A percentile compares a stretch with the other conserved stretches of the same genome.
Evolutionary conservation across 1,140 invertebrate genomes (phyloP).

Genomic region (Andrena cerasifolii): DNA sequence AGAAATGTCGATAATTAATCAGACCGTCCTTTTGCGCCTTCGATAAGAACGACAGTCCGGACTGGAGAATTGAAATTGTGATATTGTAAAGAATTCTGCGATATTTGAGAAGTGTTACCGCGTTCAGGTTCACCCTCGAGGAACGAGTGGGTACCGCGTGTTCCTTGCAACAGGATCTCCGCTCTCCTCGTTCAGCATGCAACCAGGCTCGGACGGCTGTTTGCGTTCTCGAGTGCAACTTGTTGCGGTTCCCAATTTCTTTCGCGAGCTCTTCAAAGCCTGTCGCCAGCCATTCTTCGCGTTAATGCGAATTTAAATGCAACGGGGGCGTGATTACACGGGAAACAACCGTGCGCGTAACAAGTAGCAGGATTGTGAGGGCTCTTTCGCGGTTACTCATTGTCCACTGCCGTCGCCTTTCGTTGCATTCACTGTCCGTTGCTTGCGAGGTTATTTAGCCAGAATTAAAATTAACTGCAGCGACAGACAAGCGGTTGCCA

Average conservation of each 20-base stretch:
- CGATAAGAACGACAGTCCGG: background rate
- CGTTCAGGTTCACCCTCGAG: background rate
- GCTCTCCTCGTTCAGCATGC: constrained; percentile 34
- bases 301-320: constrained; percentile 39
- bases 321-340: constrained; percentile 9
- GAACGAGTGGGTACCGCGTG: background rate
- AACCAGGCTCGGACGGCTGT: constrained; percentile 41
- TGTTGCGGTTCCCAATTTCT: constrained; percentile 50
- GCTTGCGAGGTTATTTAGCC: too few relatives aligned
- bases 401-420: background rate
- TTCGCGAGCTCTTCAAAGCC: constrained; percentile 45
- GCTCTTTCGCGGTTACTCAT: too few relatives aligned
- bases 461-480: background rate
- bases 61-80: too few relatives aligned
- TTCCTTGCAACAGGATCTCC: constrained; percentile 34
- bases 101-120: background rate
- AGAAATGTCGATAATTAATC: constrained; percentile 13
- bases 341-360: background rate
- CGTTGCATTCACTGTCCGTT: background rate
- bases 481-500: too few relatives aligned
- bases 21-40: background rate
- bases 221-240: constrained; percentile 50
- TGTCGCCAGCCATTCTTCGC: constrained; percentile 23
- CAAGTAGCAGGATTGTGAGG: background rate
- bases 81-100: too few relatives aligned